Base-by-base conservation (phyloP, 2,888 invertebrate genomes). In the Capitulum mitella region DNA sequence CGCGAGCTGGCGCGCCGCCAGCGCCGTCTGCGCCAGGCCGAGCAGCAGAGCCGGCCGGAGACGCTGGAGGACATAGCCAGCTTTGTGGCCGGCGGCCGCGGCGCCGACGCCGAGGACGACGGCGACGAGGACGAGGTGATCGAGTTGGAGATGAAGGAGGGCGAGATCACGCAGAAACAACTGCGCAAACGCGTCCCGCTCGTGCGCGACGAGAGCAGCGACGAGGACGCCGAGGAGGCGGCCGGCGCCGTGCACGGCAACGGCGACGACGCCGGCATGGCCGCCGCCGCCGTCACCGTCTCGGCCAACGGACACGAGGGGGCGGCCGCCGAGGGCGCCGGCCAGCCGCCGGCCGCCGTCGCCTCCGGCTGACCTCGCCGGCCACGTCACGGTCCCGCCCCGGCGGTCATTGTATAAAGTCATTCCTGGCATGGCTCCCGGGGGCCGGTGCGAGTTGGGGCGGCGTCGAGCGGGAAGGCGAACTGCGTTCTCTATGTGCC, bases 81-180 rank as follows among this genome's bases (percentile, higher is more conserved):
- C 29, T 76, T 46, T 32, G 76, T 76, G 76, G 76, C 76, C 19
- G 76, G 76, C 29, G 46, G 32, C 16, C 26, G 19, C 0, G 16
- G 29, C 6, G 32, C 19, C 29, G 76, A 46, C 2, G 46, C n/a
- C 29, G 29, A 76, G 46, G 76, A 76, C 1, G 74, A 74, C n/a
- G 74, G 12, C 16, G 74, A 46, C 43, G 76, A 29, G 29, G 76
- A 76, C 16, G 76, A 46, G 29, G 76, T 76, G 76, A 76, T 76
- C 32, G 76, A 76, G 76, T 46, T 76, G 46, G 76, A 76, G 46
- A 76, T 76, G 76, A 76, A 76, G 76, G 76, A 76, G 29, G 76
- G 76, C 6, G 29, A 76, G 76, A 29, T 76, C 29, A 76, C 76
- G 46, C 43, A 29, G 29, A 46, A 46, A 29, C 76, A 76, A 46